These are phyloP conservation scores for Trichomalopsis sarcophagae DNA, from an alignment of 1,140 invertebrate genomes.

Conservation along the genomic window DNA sequence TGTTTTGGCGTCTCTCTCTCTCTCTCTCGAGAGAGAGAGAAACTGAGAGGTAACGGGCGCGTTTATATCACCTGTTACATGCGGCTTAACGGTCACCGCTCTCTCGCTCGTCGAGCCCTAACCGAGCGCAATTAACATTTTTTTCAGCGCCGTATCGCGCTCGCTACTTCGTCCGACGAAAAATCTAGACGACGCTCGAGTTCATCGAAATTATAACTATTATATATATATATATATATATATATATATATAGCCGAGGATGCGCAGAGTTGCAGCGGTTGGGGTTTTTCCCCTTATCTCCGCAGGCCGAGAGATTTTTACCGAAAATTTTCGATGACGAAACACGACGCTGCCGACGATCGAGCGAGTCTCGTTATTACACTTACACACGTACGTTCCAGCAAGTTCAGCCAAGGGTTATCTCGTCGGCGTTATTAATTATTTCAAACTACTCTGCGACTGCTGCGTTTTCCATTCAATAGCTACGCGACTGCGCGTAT, in stretches of 20 bases:
- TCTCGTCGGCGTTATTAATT: constrained; percentile 20
- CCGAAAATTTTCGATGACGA: not conserved
- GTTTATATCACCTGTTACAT: not conserved
- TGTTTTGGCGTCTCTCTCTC: no score
- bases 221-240: no score
- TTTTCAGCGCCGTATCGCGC: not conserved
- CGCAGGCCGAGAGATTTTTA: not conserved
- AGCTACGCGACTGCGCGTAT: no score
- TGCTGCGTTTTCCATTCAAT: no score
- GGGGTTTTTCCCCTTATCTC: not conserved
- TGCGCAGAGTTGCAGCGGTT: no score
- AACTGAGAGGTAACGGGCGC: not conserved
- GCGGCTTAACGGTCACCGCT: not conserved
- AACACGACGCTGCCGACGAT: not conserved
- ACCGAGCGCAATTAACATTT: not conserved
- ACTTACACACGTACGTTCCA: not conserved
- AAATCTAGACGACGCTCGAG: not conserved
- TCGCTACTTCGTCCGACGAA: not conserved
- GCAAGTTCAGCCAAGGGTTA: constrained; percentile 47
- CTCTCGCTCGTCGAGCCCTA: not conserved
- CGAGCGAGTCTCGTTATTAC: no score
- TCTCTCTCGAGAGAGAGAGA: no score
- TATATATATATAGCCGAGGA: no score
- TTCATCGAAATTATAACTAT: no score
- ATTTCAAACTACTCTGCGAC: not conserved